Conservation (phyloP, 2,113 vertebrate genomes). For the Andinoacara biseriatus region DNA sequence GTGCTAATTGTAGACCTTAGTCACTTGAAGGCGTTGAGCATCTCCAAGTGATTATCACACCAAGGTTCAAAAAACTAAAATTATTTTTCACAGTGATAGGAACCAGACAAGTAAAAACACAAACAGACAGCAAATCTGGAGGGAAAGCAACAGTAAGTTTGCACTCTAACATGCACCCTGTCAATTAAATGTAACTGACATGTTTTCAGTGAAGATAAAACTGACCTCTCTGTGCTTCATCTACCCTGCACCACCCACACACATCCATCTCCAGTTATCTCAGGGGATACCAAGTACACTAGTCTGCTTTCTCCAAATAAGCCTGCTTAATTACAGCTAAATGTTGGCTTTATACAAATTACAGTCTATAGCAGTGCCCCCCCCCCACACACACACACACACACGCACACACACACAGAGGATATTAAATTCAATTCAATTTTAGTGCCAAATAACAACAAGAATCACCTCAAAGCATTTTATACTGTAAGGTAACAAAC, state of each 20-base stretch:
- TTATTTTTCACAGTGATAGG: background rate
- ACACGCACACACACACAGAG: too few relatives aligned
- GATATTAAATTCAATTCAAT: too few relatives aligned
- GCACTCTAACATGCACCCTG: conserved; percentile 19
- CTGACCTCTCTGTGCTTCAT: conserved; percentile 19
- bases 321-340: conserved; percentile 57
- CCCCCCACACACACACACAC: too few relatives aligned
- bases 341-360: conserved; percentile 44
- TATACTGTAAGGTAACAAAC: too few relatives aligned
- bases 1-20: background rate
- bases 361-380: conserved; percentile 35
- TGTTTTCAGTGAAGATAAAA: conserved; percentile 45
- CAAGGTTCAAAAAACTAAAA: background rate
- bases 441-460: too few relatives aligned
- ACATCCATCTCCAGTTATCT: conserved; percentile 40
- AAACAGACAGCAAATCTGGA: conserved; percentile 9
- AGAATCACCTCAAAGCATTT: too few relatives aligned
- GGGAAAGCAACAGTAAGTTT: background rate
- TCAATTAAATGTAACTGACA: conserved; percentile 58
- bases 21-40: background rate
- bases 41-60: background rate
- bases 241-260: conserved; percentile 31
- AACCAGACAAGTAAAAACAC: background rate
- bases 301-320: conserved; percentile 54
- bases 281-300: conserved; percentile 41